Evolutionary conservation across 2,113 vertebrate species (phyloP), one percentile per base, ranked within the genome.

Genomic region (Merops nubicus): DNA sequence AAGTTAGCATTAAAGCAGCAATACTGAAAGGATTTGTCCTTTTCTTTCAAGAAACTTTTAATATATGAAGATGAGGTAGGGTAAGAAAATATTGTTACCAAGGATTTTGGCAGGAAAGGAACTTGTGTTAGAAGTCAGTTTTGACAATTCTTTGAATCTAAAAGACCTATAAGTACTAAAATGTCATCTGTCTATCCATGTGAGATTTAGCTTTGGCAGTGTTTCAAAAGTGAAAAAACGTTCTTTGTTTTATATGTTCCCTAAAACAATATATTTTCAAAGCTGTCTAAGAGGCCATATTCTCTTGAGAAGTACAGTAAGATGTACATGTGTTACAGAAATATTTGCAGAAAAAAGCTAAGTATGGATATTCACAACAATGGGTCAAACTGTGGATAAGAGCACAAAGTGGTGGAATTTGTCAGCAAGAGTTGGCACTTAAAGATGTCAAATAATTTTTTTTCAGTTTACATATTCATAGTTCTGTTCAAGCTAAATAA

Each of bases 141-240:
- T 89, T 95, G 96, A 97, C 94, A 96, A 93, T 91, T 94, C 94
- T 94, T 97, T 84, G 91, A 95, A 94, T 93, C 82, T 69, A 50
- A 86, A 93, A 97, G 95, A 88, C 87, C 92, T 47, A 7, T 77
- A 94, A 94, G 93, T 72, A 93, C 92, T 56, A 72, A 96, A 94
- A 96, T 93, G 96, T 97, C 97, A 97, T 93, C 91, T 97, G 83
- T 64, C 92, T 92, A 84, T 95, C 88, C 95, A 38, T 43, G 34
- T 60, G 93, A 97, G 96, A 88, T 89, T 97, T 96, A 84, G 53
- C 80, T 88, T 78, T 96, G 96, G 91, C 96, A 91, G 83, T n/a
- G 84, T 88, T 97, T 97, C 97, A 97, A 65, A 95, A 94, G 85
- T 42, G 89, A 93, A 96, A 81, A 75, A 15, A 8, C 36, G 14